These are phyloP conservation scores for Salvator merianae DNA, from an alignment of 2,113 vertebrate species.

Conservation along the genomic window DNA sequence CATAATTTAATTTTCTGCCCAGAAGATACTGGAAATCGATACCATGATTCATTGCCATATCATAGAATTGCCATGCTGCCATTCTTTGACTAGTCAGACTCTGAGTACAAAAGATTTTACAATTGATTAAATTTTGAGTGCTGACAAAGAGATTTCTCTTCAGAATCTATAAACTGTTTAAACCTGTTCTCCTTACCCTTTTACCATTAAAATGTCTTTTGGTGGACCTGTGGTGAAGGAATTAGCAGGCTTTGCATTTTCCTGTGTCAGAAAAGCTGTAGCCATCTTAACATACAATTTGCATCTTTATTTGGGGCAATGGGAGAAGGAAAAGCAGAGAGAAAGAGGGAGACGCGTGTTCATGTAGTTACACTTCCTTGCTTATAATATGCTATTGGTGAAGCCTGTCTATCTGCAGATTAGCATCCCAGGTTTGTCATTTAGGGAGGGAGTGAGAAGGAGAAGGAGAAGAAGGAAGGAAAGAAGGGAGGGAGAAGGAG, in stretches of 20 bases:
- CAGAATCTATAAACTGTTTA: constrained; percentile 48
- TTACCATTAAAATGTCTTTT: constrained; percentile 2
- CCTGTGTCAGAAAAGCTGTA: background rate
- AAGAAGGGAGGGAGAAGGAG: too few relatives aligned
- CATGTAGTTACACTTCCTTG: background rate
- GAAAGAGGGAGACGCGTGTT: background rate
- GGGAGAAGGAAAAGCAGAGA: too few relatives aligned
- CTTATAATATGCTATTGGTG: too few relatives aligned
- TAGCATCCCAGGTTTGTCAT: background rate
- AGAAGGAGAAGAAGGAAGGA: too few relatives aligned
- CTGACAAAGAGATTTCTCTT: constrained; percentile 52
- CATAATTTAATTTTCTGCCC: constrained; percentile 92
- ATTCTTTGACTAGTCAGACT: constrained; percentile 66
- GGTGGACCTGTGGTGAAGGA: background rate
- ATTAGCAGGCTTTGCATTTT: background rate
- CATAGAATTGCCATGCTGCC: constrained; percentile 67
- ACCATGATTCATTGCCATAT: constrained; percentile 85
- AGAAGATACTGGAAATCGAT: constrained; percentile 87
- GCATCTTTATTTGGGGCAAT: background rate
- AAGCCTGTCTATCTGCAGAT: background rate
- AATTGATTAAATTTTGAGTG: constrained; percentile 60
- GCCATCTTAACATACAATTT: background rate
- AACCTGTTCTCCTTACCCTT: constrained; percentile 33
- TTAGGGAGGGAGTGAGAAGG: too few relatives aligned
- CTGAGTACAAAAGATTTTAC: constrained; percentile 57